Evolutionary conservation across 1,140 invertebrate species (phyloP), one percentile per base, ranked within the genome.

Genomic region (Drosophila pallidifrons): DNA sequence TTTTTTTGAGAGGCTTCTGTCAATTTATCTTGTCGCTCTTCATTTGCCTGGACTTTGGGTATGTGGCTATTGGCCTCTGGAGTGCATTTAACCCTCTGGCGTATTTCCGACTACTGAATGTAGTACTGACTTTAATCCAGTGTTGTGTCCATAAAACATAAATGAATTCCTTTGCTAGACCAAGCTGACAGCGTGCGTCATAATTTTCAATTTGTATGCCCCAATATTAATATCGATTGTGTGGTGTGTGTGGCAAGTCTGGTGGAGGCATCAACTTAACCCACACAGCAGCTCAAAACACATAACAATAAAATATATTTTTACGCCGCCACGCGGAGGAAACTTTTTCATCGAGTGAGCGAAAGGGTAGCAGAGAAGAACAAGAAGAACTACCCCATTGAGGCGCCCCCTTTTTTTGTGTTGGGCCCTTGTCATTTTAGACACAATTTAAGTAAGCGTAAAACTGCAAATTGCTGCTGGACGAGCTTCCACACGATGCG

Each of bases 391-490:
- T 57, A 77, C 64, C 63, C 59, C 60, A 46, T 60, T 30, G 32
- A 20, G n/a, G 49, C 66, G 46, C 46, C 45, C 13, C 32, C 5
- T 30, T 35, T 25, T 57, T 55, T 64, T 66, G 63, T 13, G 20
- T 25, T 25, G 20, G 64, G 60, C 85, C 85, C 81, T 81, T 81
- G 85, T 85, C 85, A 75, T 76, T 85, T 88, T 81, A 89, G 85
- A 89, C 85, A 78, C 85, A 88, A 88, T 88, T 88, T 88, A 88
- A 88, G 85, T 83, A 89, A 88, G 85, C 85, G 85, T 88, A 89
- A 88, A 88, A 85, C 85, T 88, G 85, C 85, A 88, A 88, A 88
- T 88, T 88, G 85, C 79, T 87, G 72, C 88, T 59, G 80, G 52
- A 45, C 60, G 69, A 66, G 60, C 35, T 8, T 10, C 35, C 35